A percentile compares a stretch with the other conserved stretches of the same genome.
Conservation (phyloP, 1,140 invertebrate species). For the Temnothorax longispinosus region DNA sequence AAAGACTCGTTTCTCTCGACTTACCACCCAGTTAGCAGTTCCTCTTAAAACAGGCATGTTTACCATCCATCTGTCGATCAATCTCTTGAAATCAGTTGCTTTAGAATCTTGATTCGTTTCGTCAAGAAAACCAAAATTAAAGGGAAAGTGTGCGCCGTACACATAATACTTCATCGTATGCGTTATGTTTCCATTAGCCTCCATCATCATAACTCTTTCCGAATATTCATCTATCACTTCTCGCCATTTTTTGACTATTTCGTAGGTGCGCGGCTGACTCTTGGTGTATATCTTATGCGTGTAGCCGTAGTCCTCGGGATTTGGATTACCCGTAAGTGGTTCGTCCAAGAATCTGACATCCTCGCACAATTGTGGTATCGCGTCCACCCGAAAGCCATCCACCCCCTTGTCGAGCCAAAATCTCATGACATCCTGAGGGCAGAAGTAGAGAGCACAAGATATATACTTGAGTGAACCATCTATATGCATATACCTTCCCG, state of each 20-base stretch:
- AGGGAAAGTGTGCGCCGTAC: slow-evolving; percentile 87
- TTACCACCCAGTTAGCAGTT: slow-evolving; percentile 86
- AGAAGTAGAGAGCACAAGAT: not conserved
- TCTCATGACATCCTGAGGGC: slow-evolving; percentile 87
- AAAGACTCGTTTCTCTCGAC: slow-evolving; percentile 49
- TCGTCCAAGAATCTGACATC: slow-evolving; percentile 87
- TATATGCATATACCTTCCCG: not conserved
- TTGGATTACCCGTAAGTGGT: slow-evolving; percentile 84
- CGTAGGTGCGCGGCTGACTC: slow-evolving; percentile 86
- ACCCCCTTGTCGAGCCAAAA: slow-evolving; percentile 92
- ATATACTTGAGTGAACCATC: not conserved
- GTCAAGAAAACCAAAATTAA: slow-evolving; percentile 87
- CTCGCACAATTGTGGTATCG: slow-evolving; percentile 88
- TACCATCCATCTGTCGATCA: slow-evolving; percentile 84
- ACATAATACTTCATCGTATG: slow-evolving; percentile 87
- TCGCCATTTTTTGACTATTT: slow-evolving; percentile 89
- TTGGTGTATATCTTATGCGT: slow-evolving; percentile 89
- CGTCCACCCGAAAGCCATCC: slow-evolving; percentile 91
- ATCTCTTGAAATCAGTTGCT: slow-evolving; percentile 79
- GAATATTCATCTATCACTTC: slow-evolving; percentile 87
- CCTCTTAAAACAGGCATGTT: slow-evolving; percentile 80
- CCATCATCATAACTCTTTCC: slow-evolving; percentile 85
- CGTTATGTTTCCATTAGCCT: slow-evolving; percentile 85
- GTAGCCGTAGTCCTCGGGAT: slow-evolving; percentile 78
- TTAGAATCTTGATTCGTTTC: slow-evolving; percentile 80